A percentile compares a stretch with the other conserved stretches of the same genome.
These are phyloP conservation scores for Drosophila pegasa DNA, from an alignment of 2,888 invertebrate genomes.

Conservation along the genomic window DNA sequence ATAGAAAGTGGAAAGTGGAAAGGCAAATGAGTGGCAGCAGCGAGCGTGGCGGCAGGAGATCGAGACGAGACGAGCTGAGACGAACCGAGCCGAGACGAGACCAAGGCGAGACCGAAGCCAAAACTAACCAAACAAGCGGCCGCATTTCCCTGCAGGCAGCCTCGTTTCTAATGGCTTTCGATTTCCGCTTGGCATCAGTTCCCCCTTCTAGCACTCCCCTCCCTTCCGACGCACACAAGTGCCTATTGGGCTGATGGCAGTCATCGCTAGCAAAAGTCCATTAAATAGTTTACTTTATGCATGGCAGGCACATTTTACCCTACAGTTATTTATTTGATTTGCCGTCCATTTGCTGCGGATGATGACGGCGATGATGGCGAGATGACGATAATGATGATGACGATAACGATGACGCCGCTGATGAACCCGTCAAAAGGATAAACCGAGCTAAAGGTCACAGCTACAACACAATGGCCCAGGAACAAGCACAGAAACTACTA, in stretches of 20 bases:
- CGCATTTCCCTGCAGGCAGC: slow-evolving; percentile 49
- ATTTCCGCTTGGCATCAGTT: slow-evolving; percentile 57
- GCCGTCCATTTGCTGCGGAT: slow-evolving; percentile 57
- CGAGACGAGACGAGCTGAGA: slow-evolving; percentile 3
- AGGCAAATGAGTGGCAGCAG: slow-evolving; percentile 52
- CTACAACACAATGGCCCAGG: slow-evolving; percentile 47
- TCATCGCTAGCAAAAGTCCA: slow-evolving; percentile 66
- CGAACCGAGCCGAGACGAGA: too few relatives aligned
- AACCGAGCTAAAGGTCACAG: slow-evolving; percentile 52
- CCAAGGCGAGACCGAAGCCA: slow-evolving; percentile 16
- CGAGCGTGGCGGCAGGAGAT: not conserved
- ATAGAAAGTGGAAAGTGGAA: slow-evolving; percentile 28
- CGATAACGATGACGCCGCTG: slow-evolving; percentile 45
- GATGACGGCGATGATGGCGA: slow-evolving; percentile 31
- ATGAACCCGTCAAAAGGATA: slow-evolving; percentile 73
- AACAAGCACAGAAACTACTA: slow-evolving; percentile 24
- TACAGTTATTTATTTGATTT: slow-evolving; percentile 75
- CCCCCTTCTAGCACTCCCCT: not conserved
- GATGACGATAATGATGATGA: slow-evolving; percentile 37
- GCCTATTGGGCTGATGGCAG: slow-evolving; percentile 55
- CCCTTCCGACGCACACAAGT: not conserved
- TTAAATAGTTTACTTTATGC: slow-evolving; percentile 81
- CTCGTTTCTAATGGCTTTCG: slow-evolving; percentile 74
- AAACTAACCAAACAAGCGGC: slow-evolving; percentile 29
- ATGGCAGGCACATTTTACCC: slow-evolving; percentile 75